Conservation (phyloP, 2,113 vertebrate species). For the Mobula hypostoma region DNA sequence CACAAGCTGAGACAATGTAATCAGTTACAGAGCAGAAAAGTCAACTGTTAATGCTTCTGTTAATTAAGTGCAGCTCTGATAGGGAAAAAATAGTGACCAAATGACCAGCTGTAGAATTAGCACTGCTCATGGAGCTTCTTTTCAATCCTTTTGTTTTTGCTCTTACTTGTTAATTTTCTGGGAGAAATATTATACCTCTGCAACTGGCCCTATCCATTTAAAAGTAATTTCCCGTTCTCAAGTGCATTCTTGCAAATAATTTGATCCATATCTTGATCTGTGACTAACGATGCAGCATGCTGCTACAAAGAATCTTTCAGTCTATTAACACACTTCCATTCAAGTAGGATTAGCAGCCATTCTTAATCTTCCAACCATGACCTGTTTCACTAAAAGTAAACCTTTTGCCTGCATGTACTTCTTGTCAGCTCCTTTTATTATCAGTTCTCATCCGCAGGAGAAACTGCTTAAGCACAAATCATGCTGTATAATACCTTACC, state of each 20-base stretch:
- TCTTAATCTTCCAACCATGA: background rate
- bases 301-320: background rate
- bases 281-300: background rate
- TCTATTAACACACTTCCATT: background rate
- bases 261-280: background rate
- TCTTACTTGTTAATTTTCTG: background rate
- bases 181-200: background rate
- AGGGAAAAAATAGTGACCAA: background rate
- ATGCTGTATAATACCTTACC: background rate
- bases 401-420: background rate
- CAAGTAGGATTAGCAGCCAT: background rate
- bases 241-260: background rate
- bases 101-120: background rate
- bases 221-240: background rate
- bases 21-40: background rate
- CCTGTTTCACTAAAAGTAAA: background rate
- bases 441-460: background rate
- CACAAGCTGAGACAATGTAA: no score
- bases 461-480: background rate
- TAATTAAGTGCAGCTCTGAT: background rate
- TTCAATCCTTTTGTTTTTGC: background rate
- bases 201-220: background rate
- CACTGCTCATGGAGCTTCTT: background rate
- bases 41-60: background rate
- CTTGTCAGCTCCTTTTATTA: background rate